These are phyloP conservation scores for Rhinichthys osculus DNA, from an alignment of 2,797 vertebrate species.

Conservation along the genomic window DNA sequence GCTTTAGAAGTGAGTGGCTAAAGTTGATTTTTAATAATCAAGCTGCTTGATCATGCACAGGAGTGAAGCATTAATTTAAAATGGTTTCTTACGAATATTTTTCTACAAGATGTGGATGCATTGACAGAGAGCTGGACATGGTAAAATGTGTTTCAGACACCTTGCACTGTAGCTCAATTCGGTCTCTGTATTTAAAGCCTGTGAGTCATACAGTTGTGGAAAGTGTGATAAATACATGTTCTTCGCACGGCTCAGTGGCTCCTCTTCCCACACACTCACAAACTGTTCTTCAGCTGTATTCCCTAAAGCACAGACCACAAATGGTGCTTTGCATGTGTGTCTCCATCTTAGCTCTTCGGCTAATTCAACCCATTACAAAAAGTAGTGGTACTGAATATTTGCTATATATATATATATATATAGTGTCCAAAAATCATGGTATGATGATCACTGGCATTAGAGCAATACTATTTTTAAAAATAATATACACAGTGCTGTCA, in stretches of 20 bases:
- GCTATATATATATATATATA: background rate
- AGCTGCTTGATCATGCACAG: constrained; percentile 6
- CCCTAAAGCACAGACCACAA: constrained; percentile 29
- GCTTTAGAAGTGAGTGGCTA: background rate
- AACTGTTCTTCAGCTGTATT: constrained; percentile 38
- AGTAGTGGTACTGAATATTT: background rate
- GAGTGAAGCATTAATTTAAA: background rate
- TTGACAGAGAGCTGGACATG: constrained; percentile 14
- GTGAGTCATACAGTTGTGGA: constrained; percentile 52
- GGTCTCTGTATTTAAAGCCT: constrained; percentile 31
- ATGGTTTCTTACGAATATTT: background rate
- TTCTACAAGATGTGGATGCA: background rate
- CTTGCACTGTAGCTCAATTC: constrained; percentile 14
- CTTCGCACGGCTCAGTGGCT: constrained; percentile 31
- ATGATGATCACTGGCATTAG: background rate
- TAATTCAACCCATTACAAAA: background rate
- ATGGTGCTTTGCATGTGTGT: constrained; percentile 27
- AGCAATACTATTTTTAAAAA: background rate
- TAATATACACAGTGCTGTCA: background rate
- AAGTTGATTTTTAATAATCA: background rate
- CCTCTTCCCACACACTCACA: constrained; percentile 37
- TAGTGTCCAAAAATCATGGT: background rate
- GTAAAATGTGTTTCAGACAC: constrained; percentile 15
- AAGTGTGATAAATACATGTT: constrained; percentile 39
- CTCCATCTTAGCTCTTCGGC: constrained; percentile 1